Evolutionary conservation across 2,113 vertebrate genomes (phyloP), one percentile per base, ranked within the genome.

Genomic region (Catharus bicknelli): DNA sequence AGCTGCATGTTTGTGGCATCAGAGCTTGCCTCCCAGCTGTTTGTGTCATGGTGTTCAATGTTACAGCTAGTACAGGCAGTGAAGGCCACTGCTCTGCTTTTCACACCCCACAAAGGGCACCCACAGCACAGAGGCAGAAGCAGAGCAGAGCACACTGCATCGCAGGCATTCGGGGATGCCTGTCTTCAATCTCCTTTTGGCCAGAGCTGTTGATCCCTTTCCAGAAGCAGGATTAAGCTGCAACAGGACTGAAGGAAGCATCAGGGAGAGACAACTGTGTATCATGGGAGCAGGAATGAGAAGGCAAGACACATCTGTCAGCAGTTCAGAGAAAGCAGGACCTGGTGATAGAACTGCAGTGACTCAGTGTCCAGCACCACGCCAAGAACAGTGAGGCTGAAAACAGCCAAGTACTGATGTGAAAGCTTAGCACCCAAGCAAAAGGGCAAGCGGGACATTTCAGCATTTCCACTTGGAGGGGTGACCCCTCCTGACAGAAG

Each of bases 21-120:
- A 17, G 22, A 83, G 7, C 13, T 62, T 0, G 0, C 4, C 29
- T 64, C 42, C 12, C 21, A 67, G 2, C 22, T 11, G 17, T 2
- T 2, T 30, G 48, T 34, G 57, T 32, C 42, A 32, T 0, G 0
- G 25, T 9, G 4, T 17, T 77, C 73, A 72, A 42, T 10, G 25
- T 11, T 61, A 58, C 7, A 7, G 61, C 30, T 29, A 27, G 7
- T 7, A 7, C 23, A 72, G 40, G 11, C 14, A n/a, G 32, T 1
- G 1, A 16, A 53, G 36, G 34, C 9, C 1, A 1, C 8, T 5
- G 1, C 22, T 50, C 30, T 48, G 11, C 34, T 55, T 47, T 27
- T 8, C 48, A 43, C 43, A 32, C 0, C 0, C 50, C 1, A 2
- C 20, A 51, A 58, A 63, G 26, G 11, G 13, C 16, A 50, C 9